Percentiles rank a stretch among this genome's conserved stretches.
Evolutionary conservation across 2,113 vertebrate species (phyloP).

Genomic region (Carlito syrichta): DNA sequence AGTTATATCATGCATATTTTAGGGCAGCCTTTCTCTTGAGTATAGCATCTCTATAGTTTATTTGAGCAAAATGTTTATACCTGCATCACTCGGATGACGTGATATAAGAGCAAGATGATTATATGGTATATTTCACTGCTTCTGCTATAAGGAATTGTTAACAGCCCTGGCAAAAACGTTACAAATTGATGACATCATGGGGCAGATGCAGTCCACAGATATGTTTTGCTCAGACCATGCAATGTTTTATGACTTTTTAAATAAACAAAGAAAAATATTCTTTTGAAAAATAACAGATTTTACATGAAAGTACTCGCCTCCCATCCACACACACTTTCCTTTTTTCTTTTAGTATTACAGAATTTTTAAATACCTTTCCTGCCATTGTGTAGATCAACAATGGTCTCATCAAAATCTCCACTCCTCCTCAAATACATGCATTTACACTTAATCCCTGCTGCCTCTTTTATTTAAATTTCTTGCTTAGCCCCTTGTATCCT

Average conservation of each 20-base stretch:
- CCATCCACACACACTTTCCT: background rate
- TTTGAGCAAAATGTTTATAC: background rate
- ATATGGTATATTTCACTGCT: background rate
- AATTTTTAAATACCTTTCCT: background rate
- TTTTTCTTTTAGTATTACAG: background rate
- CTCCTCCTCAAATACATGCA: too few species aligned
- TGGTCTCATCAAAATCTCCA: background rate
- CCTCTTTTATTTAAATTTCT: background rate
- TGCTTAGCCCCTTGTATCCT: background rate
- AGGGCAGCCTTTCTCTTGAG: background rate
- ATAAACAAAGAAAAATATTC: background rate
- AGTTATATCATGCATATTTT: background rate
- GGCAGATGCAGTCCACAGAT: background rate
- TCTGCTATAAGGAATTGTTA: background rate
- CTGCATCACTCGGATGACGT: background rate
- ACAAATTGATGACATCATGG: background rate
- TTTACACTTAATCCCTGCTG: background rate
- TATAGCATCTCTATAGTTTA: background rate
- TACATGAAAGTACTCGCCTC: background rate
- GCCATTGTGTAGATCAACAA: background rate
- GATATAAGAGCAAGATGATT: background rate
- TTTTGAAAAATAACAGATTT: background rate
- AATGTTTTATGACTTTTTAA: background rate
- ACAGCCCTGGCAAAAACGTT: background rate
- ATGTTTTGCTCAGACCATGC: background rate